phyloP scores from a whole-genome alignment of 2,113 vertebrate genomes.

The Seriola rivoliana region DNA sequence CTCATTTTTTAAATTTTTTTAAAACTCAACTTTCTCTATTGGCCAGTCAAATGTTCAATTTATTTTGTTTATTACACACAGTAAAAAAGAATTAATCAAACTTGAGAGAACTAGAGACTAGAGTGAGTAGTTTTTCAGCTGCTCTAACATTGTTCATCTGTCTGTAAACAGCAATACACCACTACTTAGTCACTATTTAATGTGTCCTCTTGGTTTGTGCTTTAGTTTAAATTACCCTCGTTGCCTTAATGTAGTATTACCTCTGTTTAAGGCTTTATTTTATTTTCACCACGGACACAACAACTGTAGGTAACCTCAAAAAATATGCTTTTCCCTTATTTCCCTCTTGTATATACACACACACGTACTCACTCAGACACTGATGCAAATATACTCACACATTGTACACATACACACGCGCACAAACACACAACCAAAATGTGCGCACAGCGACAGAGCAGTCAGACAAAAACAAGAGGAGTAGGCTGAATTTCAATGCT shows the following conservation, averaged over 20 bases:
- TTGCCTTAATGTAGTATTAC: slow-evolving; percentile 9
- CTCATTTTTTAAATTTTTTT: neutral
- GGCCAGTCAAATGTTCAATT: neutral
- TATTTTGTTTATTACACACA: neutral
- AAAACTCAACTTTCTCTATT: neutral
- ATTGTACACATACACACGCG: neutral
- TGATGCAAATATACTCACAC: slow-evolving; percentile 17
- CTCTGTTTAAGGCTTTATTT: slow-evolving; percentile 30
- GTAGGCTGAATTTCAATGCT: slow-evolving; percentile 86
- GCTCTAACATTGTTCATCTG: too few relatives aligned
- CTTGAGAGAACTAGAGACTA: neutral
- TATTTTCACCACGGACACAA: slow-evolving; percentile 36
- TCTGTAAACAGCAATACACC: too few relatives aligned
- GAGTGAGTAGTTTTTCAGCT: too few relatives aligned
- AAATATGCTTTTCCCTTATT: slow-evolving; percentile 36
- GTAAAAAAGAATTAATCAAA: neutral
- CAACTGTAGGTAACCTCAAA: slow-evolving; percentile 16
- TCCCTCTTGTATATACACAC: slow-evolving; percentile 15
- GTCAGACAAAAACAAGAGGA: slow-evolving; percentile 80
- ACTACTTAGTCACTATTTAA: too few relatives aligned
- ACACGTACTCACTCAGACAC: neutral
- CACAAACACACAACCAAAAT: slow-evolving; percentile 35
- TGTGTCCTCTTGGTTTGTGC: slow-evolving; percentile 4
- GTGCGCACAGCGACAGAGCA: slow-evolving; percentile 44
- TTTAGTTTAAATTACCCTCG: slow-evolving; percentile 27